Conservation (phyloP, 2,888 invertebrate species). For the Gari tellinella region DNA sequence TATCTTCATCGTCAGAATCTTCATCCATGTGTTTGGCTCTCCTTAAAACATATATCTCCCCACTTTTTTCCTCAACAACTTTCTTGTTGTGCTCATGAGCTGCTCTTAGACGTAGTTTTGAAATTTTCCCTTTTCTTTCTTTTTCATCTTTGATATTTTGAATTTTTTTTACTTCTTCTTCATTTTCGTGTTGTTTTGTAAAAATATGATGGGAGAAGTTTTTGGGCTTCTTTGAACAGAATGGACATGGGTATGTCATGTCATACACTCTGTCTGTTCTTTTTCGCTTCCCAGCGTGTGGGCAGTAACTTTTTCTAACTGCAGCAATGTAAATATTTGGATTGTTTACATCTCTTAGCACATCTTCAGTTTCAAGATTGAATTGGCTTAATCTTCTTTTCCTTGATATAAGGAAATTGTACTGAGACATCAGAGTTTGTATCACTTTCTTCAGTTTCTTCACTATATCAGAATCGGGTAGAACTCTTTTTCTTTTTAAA, state of each 20-base stretch:
- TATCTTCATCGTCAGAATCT: constrained; percentile 16
- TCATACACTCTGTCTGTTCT: constrained; percentile 26
- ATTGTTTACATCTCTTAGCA: constrained; percentile 21
- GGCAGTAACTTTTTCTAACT: constrained; percentile 14
- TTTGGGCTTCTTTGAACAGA: constrained; percentile 16
- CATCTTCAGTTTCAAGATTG: constrained; percentile 9
- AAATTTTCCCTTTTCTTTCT: constrained; percentile 28
- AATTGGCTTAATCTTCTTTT: constrained; percentile 3
- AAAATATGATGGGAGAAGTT: constrained; percentile 48
- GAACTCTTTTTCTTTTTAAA: constrained; percentile 2
- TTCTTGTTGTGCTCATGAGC: constrained; percentile 29
- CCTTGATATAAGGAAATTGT: constrained; percentile 3
- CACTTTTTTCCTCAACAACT: constrained; percentile 30
- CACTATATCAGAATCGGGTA: constrained; percentile 9
- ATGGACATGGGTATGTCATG: constrained; percentile 27
- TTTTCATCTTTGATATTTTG: constrained; percentile 20
- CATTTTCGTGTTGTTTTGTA: constrained; percentile 25
- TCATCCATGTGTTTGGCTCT: constrained; percentile 12
- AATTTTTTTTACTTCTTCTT: constrained; percentile 28
- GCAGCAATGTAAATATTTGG: constrained; percentile 22
- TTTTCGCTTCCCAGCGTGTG: constrained; percentile 29
- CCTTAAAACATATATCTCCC: constrained; percentile 27
- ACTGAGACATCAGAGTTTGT: constrained; percentile 7
- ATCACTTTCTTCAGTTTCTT: constrained; percentile 13
- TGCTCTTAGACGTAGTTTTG: constrained; percentile 22